Percentiles rank a stretch among this genome's conserved stretches.
phyloP scores from a whole-genome alignment of 2,797 vertebrate species.

The Smutsia temminckii region DNA sequence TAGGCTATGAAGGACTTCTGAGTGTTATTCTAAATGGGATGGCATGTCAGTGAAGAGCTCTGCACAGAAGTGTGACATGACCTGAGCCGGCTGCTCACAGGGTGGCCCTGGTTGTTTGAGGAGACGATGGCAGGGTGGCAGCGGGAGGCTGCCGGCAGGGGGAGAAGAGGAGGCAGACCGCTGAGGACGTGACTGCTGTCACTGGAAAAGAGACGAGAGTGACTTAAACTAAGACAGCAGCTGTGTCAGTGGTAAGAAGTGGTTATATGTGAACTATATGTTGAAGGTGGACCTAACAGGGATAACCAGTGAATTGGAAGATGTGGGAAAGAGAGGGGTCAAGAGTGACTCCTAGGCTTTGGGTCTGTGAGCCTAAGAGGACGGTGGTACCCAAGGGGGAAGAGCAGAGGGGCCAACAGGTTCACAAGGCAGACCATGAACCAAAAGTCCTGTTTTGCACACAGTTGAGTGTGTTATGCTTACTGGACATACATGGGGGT shows the following conservation, averaged over 20 bases:
- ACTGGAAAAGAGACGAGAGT: background rate
- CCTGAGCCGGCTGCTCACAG: background rate
- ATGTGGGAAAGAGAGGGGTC: background rate
- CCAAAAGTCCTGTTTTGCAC: background rate
- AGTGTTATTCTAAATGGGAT: background rate
- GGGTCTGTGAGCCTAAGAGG: background rate
- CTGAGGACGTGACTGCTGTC: background rate
- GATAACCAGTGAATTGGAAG: background rate
- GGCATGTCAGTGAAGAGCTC: background rate
- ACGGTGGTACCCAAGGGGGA: background rate
- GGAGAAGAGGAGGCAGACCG: background rate
- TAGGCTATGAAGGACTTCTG: background rate
- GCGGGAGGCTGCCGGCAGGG: accelerated
- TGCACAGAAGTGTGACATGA: background rate
- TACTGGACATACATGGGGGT: background rate
- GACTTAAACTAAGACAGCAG: background rate
- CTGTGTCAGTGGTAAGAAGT: background rate
- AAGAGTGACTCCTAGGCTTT: background rate
- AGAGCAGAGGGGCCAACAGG: background rate
- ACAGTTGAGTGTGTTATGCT: background rate
- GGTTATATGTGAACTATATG: background rate
- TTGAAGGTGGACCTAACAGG: background rate
- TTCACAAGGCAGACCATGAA: background rate
- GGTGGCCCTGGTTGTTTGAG: background rate
- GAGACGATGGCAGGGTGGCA: background rate